Base-by-base conservation (phyloP, 2,113 vertebrate genomes). In the Syngnathus floridae region DNA sequence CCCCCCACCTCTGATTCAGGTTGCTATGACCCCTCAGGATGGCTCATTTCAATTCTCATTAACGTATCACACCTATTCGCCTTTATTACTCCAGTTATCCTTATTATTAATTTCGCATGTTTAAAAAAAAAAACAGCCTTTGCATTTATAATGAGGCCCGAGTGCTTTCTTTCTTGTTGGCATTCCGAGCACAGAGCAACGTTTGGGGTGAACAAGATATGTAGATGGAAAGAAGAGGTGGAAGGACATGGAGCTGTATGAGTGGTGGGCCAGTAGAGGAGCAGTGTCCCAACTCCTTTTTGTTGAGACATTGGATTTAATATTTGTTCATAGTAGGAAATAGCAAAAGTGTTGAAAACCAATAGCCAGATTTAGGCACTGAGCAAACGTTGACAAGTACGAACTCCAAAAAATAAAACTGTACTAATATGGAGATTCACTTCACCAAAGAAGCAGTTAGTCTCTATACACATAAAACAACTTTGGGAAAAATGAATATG, bases 101-200 rank as follows among this genome's bases (percentile, higher is more conserved):
- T 79, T 79, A 85, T 82, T 82, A 84, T 79, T 85, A 85, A 84
- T 89, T 81, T 86, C 65, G 64, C 84, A 84, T 86, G 84, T 88
- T 85, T 3, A 31, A 31, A 13, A 43, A 85, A 87, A 82, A 85
- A 80, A 62, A 74, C 68, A 65, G 67, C 79, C 87, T 89, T 88
- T 80, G 77, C 80, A 88, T 88, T 85, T 87, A 72, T 81, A 85
- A 86, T 81, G 55, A 82, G 81, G 16, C 12, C 35, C 31, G 21
- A 11, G 17, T 45, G 16, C 8, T 62, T 71, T n/a, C n/a, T n/a
- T n/a, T 49, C 62, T 57, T 37, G 10, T 48, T 14, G 38, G 9
- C 70, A 66, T 61, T 21, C 36, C 11, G 61, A 64, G 74, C 35
- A 21, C 62, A 59, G 73, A 78, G 75, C 65, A 36, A 56, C 65